Evolutionary conservation across 1,140 invertebrate species (phyloP).

Genomic region (Laupala kohalensis): DNA sequence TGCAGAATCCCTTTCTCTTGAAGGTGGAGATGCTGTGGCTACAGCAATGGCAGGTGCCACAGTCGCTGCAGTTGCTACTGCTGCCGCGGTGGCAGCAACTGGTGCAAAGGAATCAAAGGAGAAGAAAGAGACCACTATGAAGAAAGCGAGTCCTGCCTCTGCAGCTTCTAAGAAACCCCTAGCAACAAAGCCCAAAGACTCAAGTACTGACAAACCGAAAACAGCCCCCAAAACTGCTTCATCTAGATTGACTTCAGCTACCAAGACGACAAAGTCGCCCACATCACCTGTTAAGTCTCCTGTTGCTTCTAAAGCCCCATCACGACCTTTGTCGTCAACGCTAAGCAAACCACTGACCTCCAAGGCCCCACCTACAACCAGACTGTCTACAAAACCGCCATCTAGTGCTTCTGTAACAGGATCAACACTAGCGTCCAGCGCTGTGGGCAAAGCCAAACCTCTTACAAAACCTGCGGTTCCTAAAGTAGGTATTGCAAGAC

Average conservation of each 20-base stretch:
- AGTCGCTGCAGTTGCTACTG: conserved; percentile 2
- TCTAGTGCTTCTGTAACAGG: conserved; percentile 26
- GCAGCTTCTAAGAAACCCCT: conserved; percentile 15
- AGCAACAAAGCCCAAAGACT: conserved; percentile 22
- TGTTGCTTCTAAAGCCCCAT: conserved; percentile 17
- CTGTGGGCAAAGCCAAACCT: not conserved
- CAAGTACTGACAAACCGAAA: conserved; percentile 3
- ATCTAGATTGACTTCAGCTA: not conserved
- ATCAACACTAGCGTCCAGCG: conserved; percentile 2
- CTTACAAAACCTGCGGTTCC: conserved; percentile 4
- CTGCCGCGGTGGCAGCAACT: conserved; percentile 21
- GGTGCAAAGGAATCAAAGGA: conserved; percentile 18
- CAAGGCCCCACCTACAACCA: conserved; percentile 6
- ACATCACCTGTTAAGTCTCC: conserved; percentile 23
- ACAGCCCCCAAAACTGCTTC: conserved; percentile 17
- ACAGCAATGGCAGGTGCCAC: not conserved
- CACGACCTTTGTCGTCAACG: conserved; percentile 13
- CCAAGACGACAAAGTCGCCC: not conserved
- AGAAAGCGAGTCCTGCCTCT: conserved; percentile 13
- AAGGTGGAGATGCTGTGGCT: not conserved
- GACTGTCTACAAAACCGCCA: conserved; percentile 34
- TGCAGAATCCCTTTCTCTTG: not conserved
- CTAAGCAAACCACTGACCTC: conserved; percentile 15
- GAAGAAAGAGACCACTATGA: conserved; percentile 14
- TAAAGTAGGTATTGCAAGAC: conserved; percentile 1